Evolutionary conservation across 2,113 vertebrate genomes (phyloP), one percentile per base, ranked within the genome.

Genomic region (Syngnathus floridae): DNA sequence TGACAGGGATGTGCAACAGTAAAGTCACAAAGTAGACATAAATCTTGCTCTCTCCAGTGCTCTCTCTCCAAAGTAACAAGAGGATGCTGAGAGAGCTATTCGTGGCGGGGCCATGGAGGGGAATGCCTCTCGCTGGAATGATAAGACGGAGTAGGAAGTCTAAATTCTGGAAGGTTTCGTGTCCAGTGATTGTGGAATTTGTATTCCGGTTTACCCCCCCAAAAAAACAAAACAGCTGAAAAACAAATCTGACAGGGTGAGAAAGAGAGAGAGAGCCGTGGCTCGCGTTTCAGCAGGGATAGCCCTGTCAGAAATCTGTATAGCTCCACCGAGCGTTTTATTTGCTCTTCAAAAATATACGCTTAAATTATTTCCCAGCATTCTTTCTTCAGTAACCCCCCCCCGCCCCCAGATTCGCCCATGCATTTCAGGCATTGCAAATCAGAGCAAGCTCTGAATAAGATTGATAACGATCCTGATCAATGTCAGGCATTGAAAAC

Each of bases 81-180:
- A 75, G 59, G 76, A 72, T 75, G 78, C 81, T 72, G 73, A 83
- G 41, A 57, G 75, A 83, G 67, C 76, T 70, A 67, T 75, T 79
- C 77, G 76, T 82, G 69, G 80, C 13, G 19, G 57, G 36, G 66
- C 58, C 68, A 62, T 65, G 80, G 83, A 89, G 86, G 69, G 85
- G 84, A 90, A 89, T 91, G 87, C 88, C 83, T 88, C 86, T 75
- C 82, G 66, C 52, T 71, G 67, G 64, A 64, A 72, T 73, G 71
- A 82, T 62, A 63, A 64, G 65, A 63, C 69, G 56, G 40, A 38
- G 70, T n/a, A 4, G 43, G 66, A 31, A 31, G 26, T 31, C 26
- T 31, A 3, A 65, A 74, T 54, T 43, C 74, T 82, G 71, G 72
- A 77, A 80, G 54, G 72, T 63, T 73, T 66, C 64, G 11, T 22